Evolutionary conservation across 2,113 vertebrate genomes (phyloP), one percentile per base, ranked within the genome.

Genomic region (Elgaria multicarinata): DNA sequence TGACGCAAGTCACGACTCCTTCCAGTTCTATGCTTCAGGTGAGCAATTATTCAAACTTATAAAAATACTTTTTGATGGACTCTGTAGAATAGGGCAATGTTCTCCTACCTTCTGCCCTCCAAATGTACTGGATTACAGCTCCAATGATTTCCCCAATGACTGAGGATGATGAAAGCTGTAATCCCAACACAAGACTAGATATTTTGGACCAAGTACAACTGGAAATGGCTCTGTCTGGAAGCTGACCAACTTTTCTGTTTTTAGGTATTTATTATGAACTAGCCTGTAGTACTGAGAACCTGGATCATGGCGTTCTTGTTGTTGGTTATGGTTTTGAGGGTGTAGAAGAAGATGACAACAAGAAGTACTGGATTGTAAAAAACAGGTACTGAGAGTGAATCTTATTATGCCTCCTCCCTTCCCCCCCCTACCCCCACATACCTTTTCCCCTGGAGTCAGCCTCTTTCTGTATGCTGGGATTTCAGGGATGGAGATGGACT

Each of bases 321-420:
- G 98, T 99, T 44, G 98, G 98, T 16, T 99, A 99, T 79, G 98
- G 98, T 55, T 98, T 91, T 86, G 91, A 98, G 79, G 95, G 96
- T 0, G 87, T 96, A 84, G 97, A 98, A 39, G 97, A 95, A 18
- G 96, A 98, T 58, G 98, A 97, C 4, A 58, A 8, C 8, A 98
- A 97, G 66, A 98, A 98, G 88, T 99, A 97, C 90, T 99, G 99
- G 98, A 98, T 99, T 84, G 98, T 99, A 83, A 99, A 99, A 95
- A 99, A 99, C 98, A 99, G 99, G 98, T 74, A 20, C 3, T 64
- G 20, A 36, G 6, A 58, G 50, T 53, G 46, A 5, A 50, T 8
- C 8, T 50, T 50, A 50, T n/a, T n/a, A n/a, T n/a, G n/a, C n/a
- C n/a, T n/a, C n/a, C n/a, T n/a, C 4, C 46, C 8, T 50, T 8